Conservation (phyloP, 2,113 vertebrate species). For the Meriones unguiculatus region DNA sequence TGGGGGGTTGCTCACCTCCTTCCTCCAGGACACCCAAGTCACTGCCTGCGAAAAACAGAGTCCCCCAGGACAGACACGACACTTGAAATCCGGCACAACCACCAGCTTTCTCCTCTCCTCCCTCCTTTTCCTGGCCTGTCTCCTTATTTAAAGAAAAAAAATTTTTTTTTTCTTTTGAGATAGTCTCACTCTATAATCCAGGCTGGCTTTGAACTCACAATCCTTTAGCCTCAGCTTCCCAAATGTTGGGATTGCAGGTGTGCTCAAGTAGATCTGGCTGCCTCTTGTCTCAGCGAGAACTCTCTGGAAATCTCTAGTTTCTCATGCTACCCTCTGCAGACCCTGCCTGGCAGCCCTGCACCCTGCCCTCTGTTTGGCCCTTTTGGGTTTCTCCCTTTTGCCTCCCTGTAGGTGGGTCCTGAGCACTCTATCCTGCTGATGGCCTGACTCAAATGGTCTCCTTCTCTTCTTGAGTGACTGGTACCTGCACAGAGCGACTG, state of each 20-base stretch:
- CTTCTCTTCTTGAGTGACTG: not conserved
- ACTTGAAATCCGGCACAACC: not conserved
- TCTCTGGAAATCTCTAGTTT: too few species aligned
- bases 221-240: not conserved
- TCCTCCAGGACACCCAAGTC: not conserved
- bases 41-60: not conserved
- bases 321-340: not conserved
- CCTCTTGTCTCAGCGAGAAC: not conserved
- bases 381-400: not conserved
- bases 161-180: not conserved
- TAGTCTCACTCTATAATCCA: not conserved
- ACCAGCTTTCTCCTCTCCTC: not conserved
- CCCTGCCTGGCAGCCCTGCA: rapidly evolving
- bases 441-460: not conserved
- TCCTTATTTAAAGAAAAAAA: not conserved
- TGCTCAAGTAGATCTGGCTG: not conserved
- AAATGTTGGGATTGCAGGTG: not conserved
- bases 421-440: not conserved
- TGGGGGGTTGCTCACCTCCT: conserved; percentile 7
- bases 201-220: not conserved
- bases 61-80: not conserved
- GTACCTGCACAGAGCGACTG: too few species aligned
- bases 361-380: rapidly evolving
- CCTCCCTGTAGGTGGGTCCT: not conserved
- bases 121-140: not conserved